Conservation (phyloP, 2,888 invertebrate genomes). For the Ferrisia virgata region DNA sequence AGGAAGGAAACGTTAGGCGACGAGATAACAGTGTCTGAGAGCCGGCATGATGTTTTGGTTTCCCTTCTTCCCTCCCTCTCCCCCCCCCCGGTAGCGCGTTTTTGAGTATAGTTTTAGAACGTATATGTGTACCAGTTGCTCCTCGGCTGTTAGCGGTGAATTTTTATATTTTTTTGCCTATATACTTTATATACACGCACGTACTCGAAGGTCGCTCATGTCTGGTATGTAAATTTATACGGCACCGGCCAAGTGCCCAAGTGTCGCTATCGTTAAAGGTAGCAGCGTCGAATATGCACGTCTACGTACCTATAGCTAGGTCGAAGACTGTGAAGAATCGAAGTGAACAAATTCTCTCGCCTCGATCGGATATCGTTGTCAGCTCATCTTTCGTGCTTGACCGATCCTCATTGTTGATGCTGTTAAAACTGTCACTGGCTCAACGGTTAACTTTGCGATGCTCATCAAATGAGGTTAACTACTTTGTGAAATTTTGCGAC, state of each 20-base stretch:
- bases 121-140: too few species aligned
- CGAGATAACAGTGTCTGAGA: too few species aligned
- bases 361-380: neutral
- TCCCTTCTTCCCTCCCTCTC: too few species aligned
- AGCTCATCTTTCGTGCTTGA: neutral
- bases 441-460: neutral
- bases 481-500: constrained; percentile 33
- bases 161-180: neutral
- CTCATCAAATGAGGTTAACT: constrained; percentile 31
- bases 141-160: too few species aligned
- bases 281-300: too few species aligned
- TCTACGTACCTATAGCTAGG: neutral
- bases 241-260: neutral
- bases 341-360: neutral
- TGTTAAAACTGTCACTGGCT: neutral
- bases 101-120: too few species aligned
- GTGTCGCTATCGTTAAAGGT: neutral
- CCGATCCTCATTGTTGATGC: neutral
- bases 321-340: neutral
- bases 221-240: constrained; percentile 18
- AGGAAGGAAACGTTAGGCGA: too few species aligned
- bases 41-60: too few species aligned
- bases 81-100: too few species aligned
- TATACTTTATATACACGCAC: neutral
- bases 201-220: neutral